These are phyloP conservation scores for Tympanoctomys barrerae DNA, from an alignment of 2,797 vertebrate species.

Conservation along the genomic window DNA sequence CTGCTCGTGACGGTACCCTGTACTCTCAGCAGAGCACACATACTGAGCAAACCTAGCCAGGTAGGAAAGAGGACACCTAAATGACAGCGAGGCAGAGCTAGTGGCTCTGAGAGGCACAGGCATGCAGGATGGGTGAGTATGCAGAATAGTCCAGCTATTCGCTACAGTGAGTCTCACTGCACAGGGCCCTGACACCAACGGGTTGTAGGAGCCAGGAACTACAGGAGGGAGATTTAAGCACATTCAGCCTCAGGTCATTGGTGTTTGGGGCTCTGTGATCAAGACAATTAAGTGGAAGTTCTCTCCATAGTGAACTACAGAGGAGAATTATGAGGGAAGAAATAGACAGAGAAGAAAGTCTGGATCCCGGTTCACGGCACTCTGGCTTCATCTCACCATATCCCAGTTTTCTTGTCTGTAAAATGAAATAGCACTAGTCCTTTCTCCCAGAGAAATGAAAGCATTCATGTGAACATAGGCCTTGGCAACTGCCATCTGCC, in stretches of 20 bases:
- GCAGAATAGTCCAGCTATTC: not conserved
- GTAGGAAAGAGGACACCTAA: not conserved
- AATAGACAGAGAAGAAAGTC: not conserved
- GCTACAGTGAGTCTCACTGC: not conserved
- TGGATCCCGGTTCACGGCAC: no score
- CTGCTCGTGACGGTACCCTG: not conserved
- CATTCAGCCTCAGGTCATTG: no score
- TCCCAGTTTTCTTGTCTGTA: not conserved
- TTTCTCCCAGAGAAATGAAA: not conserved
- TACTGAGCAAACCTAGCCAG: not conserved
- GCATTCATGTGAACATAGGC: not conserved
- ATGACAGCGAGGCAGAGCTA: not conserved
- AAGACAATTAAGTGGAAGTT: not conserved
- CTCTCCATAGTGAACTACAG: not conserved
- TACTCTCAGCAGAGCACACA: not conserved
- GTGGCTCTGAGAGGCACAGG: not conserved
- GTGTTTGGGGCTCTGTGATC: not conserved
- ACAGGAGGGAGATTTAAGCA: no score
- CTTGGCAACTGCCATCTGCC: not conserved
- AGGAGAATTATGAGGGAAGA: not conserved
- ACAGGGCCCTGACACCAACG: accelerated
- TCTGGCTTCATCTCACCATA: not conserved
- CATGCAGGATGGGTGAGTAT: not conserved
- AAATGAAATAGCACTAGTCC: not conserved
- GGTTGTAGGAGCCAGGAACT: not conserved